phyloP scores from a whole-genome alignment of 1,140 invertebrate species.

The Drosophila albomicans region DNA sequence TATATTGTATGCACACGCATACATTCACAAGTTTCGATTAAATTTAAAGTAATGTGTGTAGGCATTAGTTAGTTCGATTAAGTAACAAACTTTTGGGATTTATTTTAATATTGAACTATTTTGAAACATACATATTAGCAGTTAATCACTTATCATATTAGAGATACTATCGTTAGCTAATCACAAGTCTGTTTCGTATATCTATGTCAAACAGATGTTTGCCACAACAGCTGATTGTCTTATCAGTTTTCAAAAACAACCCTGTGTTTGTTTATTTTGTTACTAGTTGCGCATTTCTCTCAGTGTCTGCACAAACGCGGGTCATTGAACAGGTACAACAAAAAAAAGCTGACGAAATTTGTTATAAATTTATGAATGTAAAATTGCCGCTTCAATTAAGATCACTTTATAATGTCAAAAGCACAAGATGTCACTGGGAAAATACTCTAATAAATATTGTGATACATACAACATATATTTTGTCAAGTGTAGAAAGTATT shows the following conservation, averaged over 20 bases:
- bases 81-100: background rate
- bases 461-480: background rate
- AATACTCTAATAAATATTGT: background rate
- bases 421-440: background rate
- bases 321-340: constrained; percentile 2
- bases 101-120: too few species aligned
- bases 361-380: background rate
- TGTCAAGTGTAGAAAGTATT: constrained; percentile 4
- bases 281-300: background rate
- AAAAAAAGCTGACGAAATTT: background rate
- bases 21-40: background rate
- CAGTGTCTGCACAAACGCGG: background rate
- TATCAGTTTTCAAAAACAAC: constrained; percentile 12
- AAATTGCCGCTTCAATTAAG: background rate
- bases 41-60: background rate
- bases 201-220: constrained; percentile 2
- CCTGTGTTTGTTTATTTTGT: background rate
- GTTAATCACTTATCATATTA: background rate
- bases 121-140: too few species aligned
- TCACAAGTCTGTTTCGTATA: background rate
- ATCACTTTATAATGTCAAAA: background rate
- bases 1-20: background rate
- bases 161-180: background rate
- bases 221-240: background rate
- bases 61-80: background rate